Conservation (phyloP, 1,140 invertebrate genomes). For the Heliothis subflexa region DNA sequence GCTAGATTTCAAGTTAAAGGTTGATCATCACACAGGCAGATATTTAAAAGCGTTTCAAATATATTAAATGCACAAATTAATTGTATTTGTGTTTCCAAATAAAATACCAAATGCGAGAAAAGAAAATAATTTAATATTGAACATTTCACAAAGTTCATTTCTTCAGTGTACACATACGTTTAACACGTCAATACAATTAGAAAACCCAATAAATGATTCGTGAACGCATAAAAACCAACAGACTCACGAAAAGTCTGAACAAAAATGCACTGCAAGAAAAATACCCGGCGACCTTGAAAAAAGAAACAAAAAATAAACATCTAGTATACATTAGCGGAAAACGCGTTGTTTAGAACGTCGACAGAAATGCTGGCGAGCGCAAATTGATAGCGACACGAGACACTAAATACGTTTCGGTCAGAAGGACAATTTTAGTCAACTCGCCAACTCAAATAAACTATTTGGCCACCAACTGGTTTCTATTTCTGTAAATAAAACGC, state of each 20-base stretch:
- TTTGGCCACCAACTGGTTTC: not conserved
- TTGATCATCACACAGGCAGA: too few relatives aligned
- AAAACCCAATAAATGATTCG: conserved; percentile 7
- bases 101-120: too few relatives aligned
- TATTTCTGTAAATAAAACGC: too few relatives aligned
- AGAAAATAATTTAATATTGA: too few relatives aligned
- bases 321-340: conserved; percentile 73
- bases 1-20: too few relatives aligned
- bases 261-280: conserved; percentile 49
- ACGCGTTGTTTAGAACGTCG: conserved; percentile 62
- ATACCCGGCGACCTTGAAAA: conserved; percentile 60
- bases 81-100: too few relatives aligned
- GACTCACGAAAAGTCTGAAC: not conserved
- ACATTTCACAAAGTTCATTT: too few relatives aligned
- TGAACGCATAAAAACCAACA: conserved; percentile 1
- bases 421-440: not conserved
- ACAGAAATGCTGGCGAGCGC: conserved; percentile 77
- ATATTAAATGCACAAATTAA: too few relatives aligned
- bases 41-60: too few relatives aligned
- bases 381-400: conserved; percentile 71
- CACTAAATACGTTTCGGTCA: not conserved
- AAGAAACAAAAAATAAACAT: conserved; percentile 50
- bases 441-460: not conserved
- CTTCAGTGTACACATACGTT: not conserved
- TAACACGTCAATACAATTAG: not conserved